Evolutionary conservation across 2,797 vertebrate genomes (phyloP), one percentile per base, ranked within the genome.

Genomic region (Poeciliopsis paucimaculata): DNA sequence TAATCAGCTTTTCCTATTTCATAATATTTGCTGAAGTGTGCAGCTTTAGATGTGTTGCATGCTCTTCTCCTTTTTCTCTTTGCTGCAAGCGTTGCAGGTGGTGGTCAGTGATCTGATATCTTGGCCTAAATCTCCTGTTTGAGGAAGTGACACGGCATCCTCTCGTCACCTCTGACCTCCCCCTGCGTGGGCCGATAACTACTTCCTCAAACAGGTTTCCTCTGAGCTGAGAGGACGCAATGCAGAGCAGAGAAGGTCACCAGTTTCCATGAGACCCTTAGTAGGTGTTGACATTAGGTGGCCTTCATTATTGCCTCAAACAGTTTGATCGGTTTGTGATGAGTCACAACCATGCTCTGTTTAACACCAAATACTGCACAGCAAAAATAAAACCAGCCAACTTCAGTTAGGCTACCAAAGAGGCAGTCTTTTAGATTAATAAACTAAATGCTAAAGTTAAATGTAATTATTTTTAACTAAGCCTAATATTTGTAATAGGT

Each of bases 161-260:
- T 76, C 49, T n/a, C 0, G 1, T 57, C 36, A 81, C 81, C 84
- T 82, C 71, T 43, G 2, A 76, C 84, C 78, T 75, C 4, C 23
- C 4, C n/a, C 31, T 72, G 1, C 10, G 45, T 62, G 73, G 55
- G 73, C 36, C 2, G 18, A 26, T 55, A 31, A 72, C 79, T 36
- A 82, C 88, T 93, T 91, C 88, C 87, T 90, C 81, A 73, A 47
- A 80, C 62, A 81, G 28, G 12, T 72, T 72, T 76, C 26, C 82
- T 73, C 73, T 13, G 15, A 72, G 43, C 76, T 76, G 39, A 82
- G 45, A 15, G 39, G 78, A 76, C 36, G 10, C 39, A 76, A 36
- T 13, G 16, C 39, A 75, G 39, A 23, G 15, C 31, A 45, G 72
- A 60, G 41, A 9, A 73, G 72, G 46, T 83, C 81, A 73, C 23